Percentiles rank a stretch among this genome's conserved stretches.
These are phyloP conservation scores for Lomographa bimaculata DNA, from an alignment of 2,888 invertebrate species.

Conservation along the genomic window DNA sequence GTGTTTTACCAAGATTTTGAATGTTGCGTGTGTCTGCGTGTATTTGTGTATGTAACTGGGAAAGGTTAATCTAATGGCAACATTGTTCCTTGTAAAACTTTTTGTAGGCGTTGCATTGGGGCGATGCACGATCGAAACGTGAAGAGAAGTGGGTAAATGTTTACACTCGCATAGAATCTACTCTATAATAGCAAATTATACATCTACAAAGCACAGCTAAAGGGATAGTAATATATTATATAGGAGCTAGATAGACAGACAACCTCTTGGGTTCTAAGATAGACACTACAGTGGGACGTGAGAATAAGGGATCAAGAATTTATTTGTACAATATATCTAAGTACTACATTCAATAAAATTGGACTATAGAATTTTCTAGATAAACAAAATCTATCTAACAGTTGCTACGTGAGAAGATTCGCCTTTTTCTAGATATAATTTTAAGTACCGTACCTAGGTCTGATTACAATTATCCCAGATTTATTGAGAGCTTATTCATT, in stretches of 20 bases:
- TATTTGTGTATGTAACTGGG: slow-evolving; percentile 12
- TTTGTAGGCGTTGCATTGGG: no score
- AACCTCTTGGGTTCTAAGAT: slow-evolving; percentile 49
- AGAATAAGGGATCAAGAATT: slow-evolving; percentile 75
- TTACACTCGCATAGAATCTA: no score
- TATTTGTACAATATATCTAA: slow-evolving; percentile 72
- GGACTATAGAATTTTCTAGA: slow-evolving; percentile 62
- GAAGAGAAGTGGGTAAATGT: no score
- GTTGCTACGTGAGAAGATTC: slow-evolving; percentile 35
- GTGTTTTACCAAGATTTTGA: slow-evolving; percentile 55
- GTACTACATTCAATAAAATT: slow-evolving; percentile 49
- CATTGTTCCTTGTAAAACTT: no score
- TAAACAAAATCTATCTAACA: slow-evolving; percentile 49
- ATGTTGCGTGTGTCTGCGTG: slow-evolving; percentile 49
- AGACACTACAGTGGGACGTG: slow-evolving; percentile 76
- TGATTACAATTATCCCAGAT: slow-evolving; percentile 11
- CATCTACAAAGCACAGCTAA: slow-evolving; percentile 16
- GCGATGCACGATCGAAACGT: no score
- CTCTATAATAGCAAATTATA: slow-evolving; percentile 12
- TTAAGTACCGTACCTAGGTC: slow-evolving; percentile 1
- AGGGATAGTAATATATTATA: slow-evolving; percentile 2
- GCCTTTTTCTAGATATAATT: slow-evolving; percentile 20
- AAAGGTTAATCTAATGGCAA: slow-evolving; percentile 9
- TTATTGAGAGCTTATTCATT: slow-evolving; percentile 8
- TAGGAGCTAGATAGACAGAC: slow-evolving; percentile 7